Percentiles rank a stretch among this genome's conserved stretches.
Conservation (phyloP, 2,113 vertebrate genomes). For the Cynocephalus volans region DNA sequence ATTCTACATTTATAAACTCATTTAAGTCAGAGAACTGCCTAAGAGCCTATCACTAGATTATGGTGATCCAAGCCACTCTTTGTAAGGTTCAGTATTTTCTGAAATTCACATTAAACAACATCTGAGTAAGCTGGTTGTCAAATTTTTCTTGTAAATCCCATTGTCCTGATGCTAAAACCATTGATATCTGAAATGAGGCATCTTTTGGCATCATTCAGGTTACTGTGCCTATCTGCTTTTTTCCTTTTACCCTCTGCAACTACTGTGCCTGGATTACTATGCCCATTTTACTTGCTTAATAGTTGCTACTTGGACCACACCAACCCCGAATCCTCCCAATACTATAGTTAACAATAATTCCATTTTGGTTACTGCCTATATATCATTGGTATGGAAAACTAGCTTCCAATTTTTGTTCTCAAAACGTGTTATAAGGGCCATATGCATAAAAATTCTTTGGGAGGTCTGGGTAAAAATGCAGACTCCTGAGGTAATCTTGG, state of each 20-base stretch:
- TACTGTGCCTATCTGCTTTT: neutral
- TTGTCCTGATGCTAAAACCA: neutral
- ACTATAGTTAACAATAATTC: neutral
- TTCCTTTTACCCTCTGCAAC: neutral
- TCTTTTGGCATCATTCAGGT: neutral
- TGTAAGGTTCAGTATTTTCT: neutral
- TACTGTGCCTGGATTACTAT: neutral
- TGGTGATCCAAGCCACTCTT: neutral
- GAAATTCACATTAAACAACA: neutral
- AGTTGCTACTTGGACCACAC: neutral
- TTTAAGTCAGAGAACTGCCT: slow-evolving; percentile 8
- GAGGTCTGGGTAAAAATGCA: neutral
- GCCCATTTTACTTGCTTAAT: neutral
- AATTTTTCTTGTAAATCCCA: neutral
- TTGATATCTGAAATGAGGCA: neutral
- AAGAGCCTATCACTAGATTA: neutral
- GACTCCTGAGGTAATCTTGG: neutral
- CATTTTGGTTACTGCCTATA: neutral
- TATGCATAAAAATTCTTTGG: neutral
- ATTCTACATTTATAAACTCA: slow-evolving; percentile 2
- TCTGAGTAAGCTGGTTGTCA: slow-evolving; percentile 2
- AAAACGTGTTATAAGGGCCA: neutral
- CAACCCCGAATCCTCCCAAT: neutral
- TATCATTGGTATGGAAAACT: neutral
- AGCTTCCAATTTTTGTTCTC: neutral